phyloP scores from a whole-genome alignment of 2,888 invertebrate genomes.

The Thymelicus sylvestris region DNA sequence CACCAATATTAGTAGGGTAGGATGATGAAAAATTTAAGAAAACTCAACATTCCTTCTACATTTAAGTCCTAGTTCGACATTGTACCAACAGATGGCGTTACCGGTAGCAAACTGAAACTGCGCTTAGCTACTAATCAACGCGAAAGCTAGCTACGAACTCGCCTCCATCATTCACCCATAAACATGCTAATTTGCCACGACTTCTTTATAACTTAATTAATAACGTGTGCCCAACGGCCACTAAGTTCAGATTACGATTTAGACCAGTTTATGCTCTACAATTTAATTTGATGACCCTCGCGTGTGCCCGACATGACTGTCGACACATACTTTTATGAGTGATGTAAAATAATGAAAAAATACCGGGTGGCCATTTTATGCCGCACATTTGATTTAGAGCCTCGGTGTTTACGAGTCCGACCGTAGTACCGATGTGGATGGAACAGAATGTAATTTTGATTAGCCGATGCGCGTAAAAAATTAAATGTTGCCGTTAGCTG shows the following conservation, averaged over 20 bases:
- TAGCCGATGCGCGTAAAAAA: slow-evolving; percentile 21
- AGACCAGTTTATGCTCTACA: slow-evolving; percentile 75
- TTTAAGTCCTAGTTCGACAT: slow-evolving; percentile 10
- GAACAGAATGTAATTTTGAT: slow-evolving; percentile 30
- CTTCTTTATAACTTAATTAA: slow-evolving; percentile 84
- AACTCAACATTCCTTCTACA: no score
- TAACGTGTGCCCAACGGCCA: slow-evolving; percentile 69
- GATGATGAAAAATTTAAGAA: no score
- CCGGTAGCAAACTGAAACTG: slow-evolving; percentile 8
- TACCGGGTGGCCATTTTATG: slow-evolving; percentile 67
- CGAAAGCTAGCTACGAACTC: slow-evolving; percentile 40
- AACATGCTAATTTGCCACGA: slow-evolving; percentile 82
- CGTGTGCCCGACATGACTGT: slow-evolving; percentile 67
- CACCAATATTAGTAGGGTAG: no score
- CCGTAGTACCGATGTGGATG: slow-evolving; percentile 43
- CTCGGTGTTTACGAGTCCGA: slow-evolving; percentile 55
- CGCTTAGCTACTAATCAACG: slow-evolving; percentile 42
- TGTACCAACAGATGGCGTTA: slow-evolving; percentile 42
- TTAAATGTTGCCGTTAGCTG: background rate
- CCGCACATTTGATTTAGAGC: slow-evolving; percentile 71
- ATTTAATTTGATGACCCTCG: slow-evolving; percentile 76
- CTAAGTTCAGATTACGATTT: slow-evolving; percentile 74
- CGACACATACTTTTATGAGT: slow-evolving; percentile 76
- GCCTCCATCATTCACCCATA: slow-evolving; percentile 67
- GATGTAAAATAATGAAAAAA: slow-evolving; percentile 81